Evolutionary conservation across 2,113 vertebrate genomes (phyloP).

Genomic region (Chaenogobius annularis): DNA sequence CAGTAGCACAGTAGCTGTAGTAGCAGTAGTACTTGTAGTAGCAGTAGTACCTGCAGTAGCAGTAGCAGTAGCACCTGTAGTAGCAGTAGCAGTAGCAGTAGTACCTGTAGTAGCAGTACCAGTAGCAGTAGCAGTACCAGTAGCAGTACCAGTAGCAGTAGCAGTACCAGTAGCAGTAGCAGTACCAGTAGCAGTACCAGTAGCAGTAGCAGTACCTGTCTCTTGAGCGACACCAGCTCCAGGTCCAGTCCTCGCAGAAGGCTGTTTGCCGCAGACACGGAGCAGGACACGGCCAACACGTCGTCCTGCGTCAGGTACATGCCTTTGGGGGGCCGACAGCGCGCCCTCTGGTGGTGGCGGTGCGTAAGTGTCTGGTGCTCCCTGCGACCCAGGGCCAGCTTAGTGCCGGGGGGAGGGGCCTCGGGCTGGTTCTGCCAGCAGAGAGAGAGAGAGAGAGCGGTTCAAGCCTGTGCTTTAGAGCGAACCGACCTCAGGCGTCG

Average conservation of each 20-base stretch:
- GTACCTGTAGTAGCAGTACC: background rate
- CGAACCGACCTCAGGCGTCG: no score
- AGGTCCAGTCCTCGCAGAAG: conserved; percentile 95
- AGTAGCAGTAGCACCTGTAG: background rate
- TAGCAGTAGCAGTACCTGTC: conserved; percentile 81
- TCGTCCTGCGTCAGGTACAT: conserved; percentile 98
- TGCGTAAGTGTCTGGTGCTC: conserved; percentile 96
- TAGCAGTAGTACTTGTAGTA: background rate
- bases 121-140: background rate
- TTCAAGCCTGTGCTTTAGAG: no score
- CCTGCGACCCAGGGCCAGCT: conserved; percentile 89
- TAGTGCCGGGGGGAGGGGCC: conserved; percentile 82
- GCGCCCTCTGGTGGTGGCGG: conserved; percentile 94
- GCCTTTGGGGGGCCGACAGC: conserved; percentile 95
- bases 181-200: background rate
- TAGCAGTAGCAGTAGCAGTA: background rate
- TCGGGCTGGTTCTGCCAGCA: conserved; percentile 80
- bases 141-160: background rate
- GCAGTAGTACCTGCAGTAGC: background rate
- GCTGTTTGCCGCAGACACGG: conserved; percentile 90
- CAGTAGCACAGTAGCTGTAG: no score
- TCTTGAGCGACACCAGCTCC: conserved; percentile 97
- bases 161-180: background rate
- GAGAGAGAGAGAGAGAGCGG: background rate
- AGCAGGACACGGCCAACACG: conserved; percentile 94